Evolutionary conservation across 2,113 vertebrate genomes (phyloP), one percentile per base, ranked within the genome.

Genomic region (Fulica atra): DNA sequence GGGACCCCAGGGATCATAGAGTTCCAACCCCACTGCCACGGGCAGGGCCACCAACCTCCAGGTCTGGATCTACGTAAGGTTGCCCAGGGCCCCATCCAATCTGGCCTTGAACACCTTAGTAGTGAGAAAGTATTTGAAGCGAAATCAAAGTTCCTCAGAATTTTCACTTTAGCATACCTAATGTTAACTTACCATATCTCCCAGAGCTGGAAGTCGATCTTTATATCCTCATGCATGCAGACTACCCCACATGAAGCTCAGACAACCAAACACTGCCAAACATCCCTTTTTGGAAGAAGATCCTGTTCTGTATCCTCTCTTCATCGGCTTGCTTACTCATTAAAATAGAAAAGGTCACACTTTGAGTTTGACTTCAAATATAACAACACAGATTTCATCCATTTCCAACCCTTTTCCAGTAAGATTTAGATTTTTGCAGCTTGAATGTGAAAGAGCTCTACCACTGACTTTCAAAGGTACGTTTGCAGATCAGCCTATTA

Each of bases 401-500:
- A 38, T 73, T 60, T 63, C 40, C 51, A 38, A 0, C 7, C 13
- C 29, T 64, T 71, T 59, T 1, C 35, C n/a, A 48, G 20, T 1
- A 61, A 92, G 48, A 79, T 35, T 81, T 15, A 56, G 21, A 44
- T 81, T 92, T 46, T 63, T 95, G 29, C 56, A 91, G 38, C 77
- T 44, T 57, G 73, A 50, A 68, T 56, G 42, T 36, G 56, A 90
- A 48, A 36, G 31, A 84, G 35, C 5, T 78, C 48, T 48, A 19
- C 44, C 38, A 4, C 5, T 44, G 73, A 25, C 61, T 92, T 96
- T 81, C 77, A 86, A 65, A 81, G 87, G 94, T 18, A 53, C 70
- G 44, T 82, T 73, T 93, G 48, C 89, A 91, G 69, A 81, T 81
- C 61, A 81, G 48, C 78, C 79, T 65, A 23, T 81, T 95, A 79